Base-by-base conservation (phyloP, 2,888 invertebrate species). In the Hoplodrina ambigua region DNA sequence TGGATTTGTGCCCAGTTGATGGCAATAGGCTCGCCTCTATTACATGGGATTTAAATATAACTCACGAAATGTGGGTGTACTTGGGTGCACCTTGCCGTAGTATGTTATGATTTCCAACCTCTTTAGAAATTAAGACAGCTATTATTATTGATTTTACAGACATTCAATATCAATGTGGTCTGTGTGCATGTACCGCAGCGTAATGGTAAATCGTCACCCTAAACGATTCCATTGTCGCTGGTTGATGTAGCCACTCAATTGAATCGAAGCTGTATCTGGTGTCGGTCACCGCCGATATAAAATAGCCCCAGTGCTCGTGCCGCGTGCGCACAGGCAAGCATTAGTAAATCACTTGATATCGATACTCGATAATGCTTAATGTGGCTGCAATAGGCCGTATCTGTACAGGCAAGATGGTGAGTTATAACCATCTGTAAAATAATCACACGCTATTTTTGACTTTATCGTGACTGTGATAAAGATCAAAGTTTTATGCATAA, bases 321-420 rank as follows among this genome's bases (percentile, higher is more conserved):
- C 56, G 63, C 71, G 80, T 74, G 82, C 80, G 83, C 81, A 80
- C 67, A 78, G 78, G 81, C 86, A 87, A 86, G 86, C 86, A 86
- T 82, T 81, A 84, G 84, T 90, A 89, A 89, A 89, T 90, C 87
- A 89, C 84, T 85, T 75, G 86, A 85, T 87, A 89, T 86, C 87
- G 87, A 87, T 86, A 87, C 85, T 81, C 78, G 83, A 88, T 87
- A 87, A 82, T 82, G 80, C 82, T 86, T 80, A 87, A 87, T 84
- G 84, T 85, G 83, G 77, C 81, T 84, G 82, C 84, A 83, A 81
- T 86, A 83, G 75, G 73, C 85, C 77, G 81, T 82, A 84, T 82
- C 84, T 75, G 78, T 73, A 44, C 65, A 59, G 59, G 50, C 69
- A 62, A 74, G 60, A 83, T 75, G 57, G 60, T 68, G 75, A 78